Conservation (phyloP, 1,140 invertebrate species). For the Bacillus rossius region DNA sequence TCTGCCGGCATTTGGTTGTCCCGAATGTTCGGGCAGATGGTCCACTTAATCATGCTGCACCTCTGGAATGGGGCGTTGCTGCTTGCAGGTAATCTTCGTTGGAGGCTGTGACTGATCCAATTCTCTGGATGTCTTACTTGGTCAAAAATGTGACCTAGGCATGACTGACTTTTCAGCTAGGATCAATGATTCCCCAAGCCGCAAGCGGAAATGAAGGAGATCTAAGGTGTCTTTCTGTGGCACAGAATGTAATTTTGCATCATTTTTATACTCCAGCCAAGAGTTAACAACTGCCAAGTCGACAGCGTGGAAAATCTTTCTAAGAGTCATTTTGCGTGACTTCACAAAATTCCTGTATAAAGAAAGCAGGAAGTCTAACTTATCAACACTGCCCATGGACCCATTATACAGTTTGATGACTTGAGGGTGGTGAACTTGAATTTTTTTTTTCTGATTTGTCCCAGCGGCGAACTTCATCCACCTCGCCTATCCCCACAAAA, state of each 20-base stretch:
- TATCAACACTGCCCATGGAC: constrained; percentile 35
- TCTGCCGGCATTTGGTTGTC: constrained; percentile 3
- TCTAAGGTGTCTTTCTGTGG: constrained; percentile 12
- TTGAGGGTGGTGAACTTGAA: constrained; percentile 24
- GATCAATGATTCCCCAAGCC: too few relatives aligned
- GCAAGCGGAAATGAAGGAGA: constrained; percentile 10
- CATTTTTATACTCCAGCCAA: constrained; percentile 30
- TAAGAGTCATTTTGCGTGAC: constrained; percentile 33
- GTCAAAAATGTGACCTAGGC: constrained; percentile 6
- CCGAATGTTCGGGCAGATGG: constrained; percentile 5
- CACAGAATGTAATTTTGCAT: constrained; percentile 13
- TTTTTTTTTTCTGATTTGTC: constrained; percentile 21
- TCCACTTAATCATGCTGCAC: constrained; percentile 8
- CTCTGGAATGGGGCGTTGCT: constrained; percentile 2
- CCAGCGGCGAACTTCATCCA: constrained; percentile 11
- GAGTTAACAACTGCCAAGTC: constrained; percentile 30
- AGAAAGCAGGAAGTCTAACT: constrained; percentile 26
- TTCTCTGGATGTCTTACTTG: constrained; percentile 6
- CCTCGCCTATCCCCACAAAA: constrained; percentile 7
- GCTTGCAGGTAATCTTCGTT: neutral
- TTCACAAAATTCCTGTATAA: constrained; percentile 27
- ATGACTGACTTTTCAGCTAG: too few relatives aligned
- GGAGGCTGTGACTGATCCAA: neutral
- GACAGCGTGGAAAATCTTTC: constrained; percentile 29
- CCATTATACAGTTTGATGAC: constrained; percentile 32